Conservation (phyloP, 2,888 invertebrate genomes). For the Osmoderma eremita region DNA sequence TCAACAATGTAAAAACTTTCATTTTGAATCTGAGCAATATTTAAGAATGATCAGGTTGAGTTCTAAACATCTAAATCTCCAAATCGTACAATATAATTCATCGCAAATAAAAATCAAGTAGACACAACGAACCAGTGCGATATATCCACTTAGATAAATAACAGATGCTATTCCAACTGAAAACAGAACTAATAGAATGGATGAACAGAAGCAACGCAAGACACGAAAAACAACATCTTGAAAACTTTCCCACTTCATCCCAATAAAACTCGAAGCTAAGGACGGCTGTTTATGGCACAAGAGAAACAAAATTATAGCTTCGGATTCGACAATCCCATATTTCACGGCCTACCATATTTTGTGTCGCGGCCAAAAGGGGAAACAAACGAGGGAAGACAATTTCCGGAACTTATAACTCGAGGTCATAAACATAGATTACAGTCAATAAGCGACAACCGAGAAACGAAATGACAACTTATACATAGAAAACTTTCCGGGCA, state of each 20-base stretch:
- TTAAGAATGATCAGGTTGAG: too few species aligned
- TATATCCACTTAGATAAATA: too few species aligned
- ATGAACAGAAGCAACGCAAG: neutral
- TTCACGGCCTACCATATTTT: neutral
- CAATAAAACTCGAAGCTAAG: neutral
- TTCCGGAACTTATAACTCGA: constrained; percentile 6
- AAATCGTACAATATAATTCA: too few species aligned
- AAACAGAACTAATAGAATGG: too few species aligned
- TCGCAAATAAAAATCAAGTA: too few species aligned
- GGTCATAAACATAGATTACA: constrained; percentile 17
- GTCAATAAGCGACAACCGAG: constrained; percentile 21
- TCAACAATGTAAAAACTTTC: too few species aligned
- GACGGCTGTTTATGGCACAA: neutral
- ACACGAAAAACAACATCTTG: neutral
- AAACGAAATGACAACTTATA: neutral
- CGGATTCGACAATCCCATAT: neutral
- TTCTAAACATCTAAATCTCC: too few species aligned
- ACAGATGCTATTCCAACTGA: too few species aligned
- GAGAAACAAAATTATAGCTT: neutral
- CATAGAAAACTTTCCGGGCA: too few species aligned
- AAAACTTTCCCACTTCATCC: constrained; percentile 21
- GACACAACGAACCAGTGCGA: too few species aligned
- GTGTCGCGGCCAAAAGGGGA: neutral
- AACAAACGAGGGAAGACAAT: constrained; percentile 11
- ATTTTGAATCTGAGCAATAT: too few species aligned